A percentile compares a stretch with the other conserved stretches of the same genome.
phyloP scores from a whole-genome alignment of 2,113 vertebrate genomes.

The Hoplias malabaricus region DNA sequence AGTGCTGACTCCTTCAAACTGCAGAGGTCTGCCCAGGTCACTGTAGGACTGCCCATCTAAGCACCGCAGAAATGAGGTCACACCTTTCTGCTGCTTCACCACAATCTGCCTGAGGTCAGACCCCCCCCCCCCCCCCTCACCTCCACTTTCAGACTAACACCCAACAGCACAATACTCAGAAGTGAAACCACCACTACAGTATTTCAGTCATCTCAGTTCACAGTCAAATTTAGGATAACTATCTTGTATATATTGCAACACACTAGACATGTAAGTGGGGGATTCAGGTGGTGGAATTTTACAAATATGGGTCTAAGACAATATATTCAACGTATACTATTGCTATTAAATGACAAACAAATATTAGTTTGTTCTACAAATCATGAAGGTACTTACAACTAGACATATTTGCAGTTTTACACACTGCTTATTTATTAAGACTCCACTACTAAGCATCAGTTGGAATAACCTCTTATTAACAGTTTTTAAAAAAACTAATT shows the following conservation, averaged over 20 bases:
- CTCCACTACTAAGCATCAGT: no score
- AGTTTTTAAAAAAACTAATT: no score
- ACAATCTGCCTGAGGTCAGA: constrained; percentile 55
- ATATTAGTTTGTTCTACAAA: no score
- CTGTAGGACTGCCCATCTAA: constrained; percentile 60
- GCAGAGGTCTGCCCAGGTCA: constrained; percentile 63
- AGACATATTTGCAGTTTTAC: no score
- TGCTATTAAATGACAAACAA: no score
- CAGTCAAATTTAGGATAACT: background rate
- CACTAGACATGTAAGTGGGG: background rate
- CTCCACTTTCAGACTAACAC: constrained; percentile 14
- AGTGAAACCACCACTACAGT: constrained; percentile 3
- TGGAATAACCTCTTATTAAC: no score
- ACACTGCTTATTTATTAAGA: no score
- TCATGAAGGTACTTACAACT: no score
- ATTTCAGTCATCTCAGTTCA: background rate
- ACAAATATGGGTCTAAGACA: no score
- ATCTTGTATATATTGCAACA: background rate
- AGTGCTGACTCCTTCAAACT: constrained; percentile 70
- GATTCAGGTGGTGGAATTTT: background rate
- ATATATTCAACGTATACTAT: no score
- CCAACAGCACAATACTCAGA: constrained; percentile 11
- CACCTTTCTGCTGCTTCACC: constrained; percentile 74
- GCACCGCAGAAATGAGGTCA: constrained; percentile 72
- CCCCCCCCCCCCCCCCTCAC: no score